A percentile compares a stretch with the other conserved stretches of the same genome.
phyloP scores from a whole-genome alignment of 2,797 vertebrate species.

The Gymnothorax reevesii region DNA sequence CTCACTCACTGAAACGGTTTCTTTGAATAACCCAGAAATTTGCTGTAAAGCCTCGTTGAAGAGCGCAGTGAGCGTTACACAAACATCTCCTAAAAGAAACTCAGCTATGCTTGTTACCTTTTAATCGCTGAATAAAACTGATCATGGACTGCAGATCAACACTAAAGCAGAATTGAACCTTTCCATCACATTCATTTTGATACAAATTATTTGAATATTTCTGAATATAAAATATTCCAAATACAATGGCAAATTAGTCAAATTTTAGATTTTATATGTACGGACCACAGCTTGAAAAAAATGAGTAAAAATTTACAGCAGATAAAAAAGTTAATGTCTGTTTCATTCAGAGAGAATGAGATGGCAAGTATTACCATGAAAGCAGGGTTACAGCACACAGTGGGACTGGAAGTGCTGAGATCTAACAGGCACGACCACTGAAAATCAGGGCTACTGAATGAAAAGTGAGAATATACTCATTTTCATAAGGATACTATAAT shows the following conservation, averaged over 20 bases:
- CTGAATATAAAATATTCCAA: not conserved
- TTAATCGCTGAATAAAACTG: not conserved
- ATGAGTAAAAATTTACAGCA: not conserved
- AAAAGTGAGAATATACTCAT: no score
- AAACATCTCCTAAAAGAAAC: not conserved
- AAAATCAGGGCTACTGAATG: not conserved
- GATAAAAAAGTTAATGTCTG: not conserved
- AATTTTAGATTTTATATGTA: not conserved
- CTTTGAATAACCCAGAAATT: not conserved
- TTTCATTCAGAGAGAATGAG: not conserved
- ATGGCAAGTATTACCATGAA: not conserved
- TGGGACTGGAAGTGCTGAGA: not conserved
- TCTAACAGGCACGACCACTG: not conserved
- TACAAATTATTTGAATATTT: not conserved
- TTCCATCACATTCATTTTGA: not conserved
- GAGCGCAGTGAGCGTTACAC: not conserved
- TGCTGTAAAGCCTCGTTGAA: not conserved
- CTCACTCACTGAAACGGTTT: not conserved
- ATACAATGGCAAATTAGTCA: not conserved
- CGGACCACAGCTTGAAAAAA: not conserved
- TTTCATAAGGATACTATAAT: no score
- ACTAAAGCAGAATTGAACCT: conserved; percentile 29
- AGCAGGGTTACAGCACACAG: not conserved
- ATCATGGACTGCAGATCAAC: conserved; percentile 21
- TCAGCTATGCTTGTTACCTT: not conserved